Evolutionary conservation across 2,888 invertebrate genomes (phyloP).

Genomic region (Bimastos eiseni): DNA sequence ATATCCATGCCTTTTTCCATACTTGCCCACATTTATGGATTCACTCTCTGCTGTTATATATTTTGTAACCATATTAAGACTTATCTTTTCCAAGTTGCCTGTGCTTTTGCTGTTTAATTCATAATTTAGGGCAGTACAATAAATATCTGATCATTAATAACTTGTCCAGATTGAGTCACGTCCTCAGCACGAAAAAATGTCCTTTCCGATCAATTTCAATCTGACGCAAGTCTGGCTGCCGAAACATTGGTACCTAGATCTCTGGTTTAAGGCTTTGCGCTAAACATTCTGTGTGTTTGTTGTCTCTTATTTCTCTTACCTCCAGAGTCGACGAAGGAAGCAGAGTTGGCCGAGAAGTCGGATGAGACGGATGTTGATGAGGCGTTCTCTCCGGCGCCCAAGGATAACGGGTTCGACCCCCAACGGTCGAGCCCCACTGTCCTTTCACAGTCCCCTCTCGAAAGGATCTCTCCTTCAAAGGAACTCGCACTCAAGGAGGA

Average conservation of each 20-base stretch:
- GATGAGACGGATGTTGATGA: slow-evolving; percentile 23
- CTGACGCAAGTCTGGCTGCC: slow-evolving; percentile 6
- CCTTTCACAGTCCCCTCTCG: slow-evolving; percentile 51
- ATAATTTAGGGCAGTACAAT: not conserved
- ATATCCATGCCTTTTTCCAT: too few species aligned
- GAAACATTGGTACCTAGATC: not conserved
- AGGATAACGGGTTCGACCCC: slow-evolving; percentile 48
- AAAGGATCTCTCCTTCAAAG: slow-evolving; percentile 48
- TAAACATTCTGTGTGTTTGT: not conserved
- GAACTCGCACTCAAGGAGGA: slow-evolving; percentile 48
- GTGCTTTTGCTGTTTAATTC: not conserved
- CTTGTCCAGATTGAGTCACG: not conserved
- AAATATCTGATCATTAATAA: not conserved
- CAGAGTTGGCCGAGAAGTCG: slow-evolving; percentile 13
- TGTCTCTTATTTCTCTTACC: slow-evolving; percentile 13
- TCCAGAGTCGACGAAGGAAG: slow-evolving; percentile 18
- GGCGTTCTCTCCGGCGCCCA: slow-evolving; percentile 22
- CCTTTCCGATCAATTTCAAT: not conserved
- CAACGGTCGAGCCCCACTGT: slow-evolving; percentile 45
- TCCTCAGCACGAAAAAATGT: not conserved
- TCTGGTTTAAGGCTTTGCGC: not conserved
- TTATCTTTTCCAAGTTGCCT: not conserved
- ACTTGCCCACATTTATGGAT: too few species aligned
- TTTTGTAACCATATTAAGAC: not conserved
- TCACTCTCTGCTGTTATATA: not conserved